Evolutionary conservation across 1,140 invertebrate genomes (phyloP), one percentile per base, ranked within the genome.

Genomic region (Drosophila cardini): DNA sequence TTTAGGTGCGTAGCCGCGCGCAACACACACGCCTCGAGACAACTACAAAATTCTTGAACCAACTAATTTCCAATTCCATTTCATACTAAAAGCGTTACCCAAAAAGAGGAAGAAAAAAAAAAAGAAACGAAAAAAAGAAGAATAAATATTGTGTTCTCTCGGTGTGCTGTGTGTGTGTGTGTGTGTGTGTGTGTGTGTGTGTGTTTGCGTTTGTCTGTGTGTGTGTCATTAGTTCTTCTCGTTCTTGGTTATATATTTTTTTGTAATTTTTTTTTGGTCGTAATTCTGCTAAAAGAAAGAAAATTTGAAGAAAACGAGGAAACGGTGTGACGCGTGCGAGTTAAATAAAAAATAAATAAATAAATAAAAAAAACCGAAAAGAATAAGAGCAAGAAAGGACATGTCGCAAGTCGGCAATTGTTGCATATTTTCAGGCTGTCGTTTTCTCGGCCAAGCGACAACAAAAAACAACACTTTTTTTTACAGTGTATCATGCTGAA

Each of bases 1-100:
- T 91, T 91, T 90, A 91, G 90, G 89, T 91, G 89, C 89, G 84
- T 90, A 90, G 81, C 85, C 65, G 80, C 83, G 78, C 78, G 82
- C 75, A 86, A 61, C 78, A 81, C 78, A 81, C 67, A 69, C 80
- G 72, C n/a, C 34, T 36, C 21, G 34, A 36, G 34, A 57, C 65
- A 26, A 6, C 45, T 57, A 38, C n/a, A 48, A 56, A 30, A 26
- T 21, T 42, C 38, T 5, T 58, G 15, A 53, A 45, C 1, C 13
- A 53, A 15, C 50, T 4, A 76, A 67, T 50, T 43, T 50, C 58
- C 21, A 68, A 76, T 61, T 78, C 70, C 52, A 26, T 26, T 26
- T 26, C 40, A 55, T 45, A 42, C 53, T 48, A 40, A 52, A 63
- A 65, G 21, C 55, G 56, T 69, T 69, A 16, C 32, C 48, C 30